phyloP scores from a whole-genome alignment of 2,113 vertebrate genomes.

The Cynoglossus semilaevis region DNA sequence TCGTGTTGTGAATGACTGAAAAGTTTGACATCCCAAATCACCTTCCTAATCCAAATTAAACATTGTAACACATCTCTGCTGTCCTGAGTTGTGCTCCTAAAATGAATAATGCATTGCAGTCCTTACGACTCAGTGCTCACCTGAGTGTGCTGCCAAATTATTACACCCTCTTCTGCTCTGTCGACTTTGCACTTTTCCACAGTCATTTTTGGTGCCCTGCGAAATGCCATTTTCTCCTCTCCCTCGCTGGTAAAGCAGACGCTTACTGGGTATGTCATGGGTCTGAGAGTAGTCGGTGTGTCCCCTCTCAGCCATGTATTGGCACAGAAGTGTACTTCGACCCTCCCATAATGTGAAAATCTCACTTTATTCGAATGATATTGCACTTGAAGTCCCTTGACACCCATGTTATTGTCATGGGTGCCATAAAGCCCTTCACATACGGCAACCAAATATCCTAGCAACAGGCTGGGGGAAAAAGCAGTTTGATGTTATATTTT shows the following conservation, averaged over 20 bases:
- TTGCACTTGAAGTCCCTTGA: constrained; percentile 30
- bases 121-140: constrained; percentile 35
- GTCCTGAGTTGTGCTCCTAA: constrained; percentile 2
- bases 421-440: constrained; percentile 26
- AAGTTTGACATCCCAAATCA: not conserved
- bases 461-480: constrained; percentile 17
- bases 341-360: constrained; percentile 8
- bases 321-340: constrained; percentile 10
- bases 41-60: constrained; percentile 3
- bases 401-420: constrained; percentile 18
- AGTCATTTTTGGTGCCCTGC: constrained; percentile 10
- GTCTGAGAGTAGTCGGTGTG: constrained; percentile 1
- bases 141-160: constrained; percentile 45
- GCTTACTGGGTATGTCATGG: constrained; percentile 14
- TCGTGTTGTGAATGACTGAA: constrained; percentile 1
- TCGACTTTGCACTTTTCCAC: constrained; percentile 23
- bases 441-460: constrained; percentile 23
- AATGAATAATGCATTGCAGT: constrained; percentile 53
- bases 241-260: constrained; percentile 15
- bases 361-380: constrained; percentile 43
- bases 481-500: not conserved
- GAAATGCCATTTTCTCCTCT: constrained; percentile 21
- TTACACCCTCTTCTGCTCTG: constrained; percentile 30
- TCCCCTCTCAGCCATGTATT: constrained; percentile 7
- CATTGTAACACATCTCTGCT: constrained; percentile 4